These are phyloP conservation scores for Hippocampus abdominalis DNA, from an alignment of 2,113 vertebrate species.

Conservation along the genomic window DNA sequence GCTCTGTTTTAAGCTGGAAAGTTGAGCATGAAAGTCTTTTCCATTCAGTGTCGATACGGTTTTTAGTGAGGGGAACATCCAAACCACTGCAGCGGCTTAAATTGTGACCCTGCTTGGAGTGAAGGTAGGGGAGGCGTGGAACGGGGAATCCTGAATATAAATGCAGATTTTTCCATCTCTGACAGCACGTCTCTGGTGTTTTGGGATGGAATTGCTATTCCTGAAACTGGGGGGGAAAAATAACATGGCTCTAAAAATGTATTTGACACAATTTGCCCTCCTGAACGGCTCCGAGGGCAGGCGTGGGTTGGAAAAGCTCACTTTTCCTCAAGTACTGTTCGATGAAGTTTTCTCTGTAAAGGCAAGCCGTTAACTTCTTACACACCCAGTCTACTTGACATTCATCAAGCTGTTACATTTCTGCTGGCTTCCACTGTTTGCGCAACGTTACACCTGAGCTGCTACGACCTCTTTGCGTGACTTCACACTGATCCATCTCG, in stretches of 20 bases:
- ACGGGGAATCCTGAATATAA: conserved; percentile 49
- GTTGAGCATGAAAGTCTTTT: conserved; percentile 27
- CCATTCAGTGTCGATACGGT: conserved; percentile 29
- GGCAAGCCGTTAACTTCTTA: not conserved
- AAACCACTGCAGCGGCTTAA: conserved; percentile 22
- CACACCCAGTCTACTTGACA: not conserved
- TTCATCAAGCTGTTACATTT: not conserved
- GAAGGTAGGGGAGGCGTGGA: conserved; percentile 30
- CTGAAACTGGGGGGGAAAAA: conserved; percentile 34
- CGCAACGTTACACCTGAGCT: not conserved
- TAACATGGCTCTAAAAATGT: conserved; percentile 38
- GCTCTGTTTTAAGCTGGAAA: conserved; percentile 41
- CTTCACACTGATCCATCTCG: not conserved
- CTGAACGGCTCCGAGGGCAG: conserved; percentile 15
- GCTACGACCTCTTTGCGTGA: not conserved
- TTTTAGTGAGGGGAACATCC: conserved; percentile 35
- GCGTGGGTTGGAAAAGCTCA: conserved; percentile 20
- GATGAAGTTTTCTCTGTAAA: conserved; percentile 29
- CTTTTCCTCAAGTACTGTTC: conserved; percentile 33
- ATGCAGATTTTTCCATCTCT: conserved; percentile 56
- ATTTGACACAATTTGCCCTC: conserved; percentile 30
- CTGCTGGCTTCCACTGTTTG: not conserved
- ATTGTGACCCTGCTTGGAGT: conserved; percentile 29
- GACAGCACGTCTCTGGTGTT: conserved; percentile 34
- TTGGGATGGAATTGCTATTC: conserved; percentile 57